Evolutionary conservation across 2,888 invertebrate genomes (phyloP), one percentile per base, ranked within the genome.

Genomic region (Rhamphomyia laevipes): DNA sequence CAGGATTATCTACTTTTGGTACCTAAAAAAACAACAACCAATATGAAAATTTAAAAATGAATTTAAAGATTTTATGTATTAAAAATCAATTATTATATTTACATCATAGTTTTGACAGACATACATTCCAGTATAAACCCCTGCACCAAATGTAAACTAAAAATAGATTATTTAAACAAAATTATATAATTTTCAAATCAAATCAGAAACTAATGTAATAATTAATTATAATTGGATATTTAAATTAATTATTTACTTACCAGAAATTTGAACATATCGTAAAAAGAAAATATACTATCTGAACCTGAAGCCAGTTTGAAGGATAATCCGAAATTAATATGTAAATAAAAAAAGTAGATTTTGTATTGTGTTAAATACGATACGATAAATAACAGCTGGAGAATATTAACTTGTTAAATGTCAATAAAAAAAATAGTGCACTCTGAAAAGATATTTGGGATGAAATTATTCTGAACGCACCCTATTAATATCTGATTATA

Each of bases 1-100:
- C 70, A 7, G 88, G 89, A 56, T 88, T 84, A 68, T 88, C 86
- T 3, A 88, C 84, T 65, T 81, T 77, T 10, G 86, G 86, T 55
- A 88, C 74, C 86, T 88, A 70, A 52, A 73, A 72, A 7, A 27
- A 27, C 23, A 27, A 9, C 7, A 27, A 9, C 54, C 53, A 54
- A 57, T 58, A 56, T 57, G 46, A 47, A 55, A 44, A 41, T 17
- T 17, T n/a, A n/a, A n/a, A n/a, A n/a, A n/a, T n/a, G n/a, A n/a
- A n/a, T n/a, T 9, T 16, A 11, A 16, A 16, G 10, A 16, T 37
- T 9, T 9, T 17, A 7, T 7, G 3, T 10, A 17, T 37, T 4
- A 10, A 10, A 9, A 16, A 16, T 37, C 10, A 16, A 16, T 15
- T 6, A 16, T 15, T n/a, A 37, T 15, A 16, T 16, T 37, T 37